Evolutionary conservation across 2,797 vertebrate genomes (phyloP), one percentile per base, ranked within the genome.

Genomic region (Sebastes kiyomatsui): DNA sequence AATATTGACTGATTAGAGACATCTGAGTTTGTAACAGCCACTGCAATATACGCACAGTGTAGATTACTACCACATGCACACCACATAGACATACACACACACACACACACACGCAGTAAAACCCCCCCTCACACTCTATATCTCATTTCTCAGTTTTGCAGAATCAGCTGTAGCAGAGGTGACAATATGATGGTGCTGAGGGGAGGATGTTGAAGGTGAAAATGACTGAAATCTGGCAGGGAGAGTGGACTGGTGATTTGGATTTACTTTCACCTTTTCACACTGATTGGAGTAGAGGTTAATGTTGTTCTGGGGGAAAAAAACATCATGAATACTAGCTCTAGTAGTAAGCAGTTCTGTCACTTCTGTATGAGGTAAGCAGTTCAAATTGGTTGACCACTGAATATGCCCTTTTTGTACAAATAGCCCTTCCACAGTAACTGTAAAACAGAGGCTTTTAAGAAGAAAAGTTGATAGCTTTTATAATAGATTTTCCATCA

Each of bases 81-180:
- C 38, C 27, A 27, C 28, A 14, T 14, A 68, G 2, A 61, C 59
- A 61, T 22, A 20, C 42, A 77, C 68, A 75, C 68, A 49, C 33
- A 20, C 28, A 77, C 68, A 75, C 68, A 75, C 5, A 65, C 3
- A 52, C 2, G 2, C 68, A 65, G 25, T 54, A 62, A 46, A 49
- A 22, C 4, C 38, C 75, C 46, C 59, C 52, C 64, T 69, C 79
- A 55, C 38, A 60, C 38, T 68, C 62, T 14, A 54, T 18, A 46
- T 90, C 69, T 85, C 68, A 79, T 83, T 86, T 72, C 67, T 79
- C 61, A 69, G 49, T 90, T 93, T 86, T 93, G 93, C 90, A 87
- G 87, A 88, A 88, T 94, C 93, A 92, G 89, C 92, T 82, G 69
- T 56, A 83, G 61, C 42, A 81, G 84, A 91, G 90, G 88, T 85